phyloP scores from a whole-genome alignment of 2,113 vertebrate genomes.

The Pangasianodon hypophthalmus region DNA sequence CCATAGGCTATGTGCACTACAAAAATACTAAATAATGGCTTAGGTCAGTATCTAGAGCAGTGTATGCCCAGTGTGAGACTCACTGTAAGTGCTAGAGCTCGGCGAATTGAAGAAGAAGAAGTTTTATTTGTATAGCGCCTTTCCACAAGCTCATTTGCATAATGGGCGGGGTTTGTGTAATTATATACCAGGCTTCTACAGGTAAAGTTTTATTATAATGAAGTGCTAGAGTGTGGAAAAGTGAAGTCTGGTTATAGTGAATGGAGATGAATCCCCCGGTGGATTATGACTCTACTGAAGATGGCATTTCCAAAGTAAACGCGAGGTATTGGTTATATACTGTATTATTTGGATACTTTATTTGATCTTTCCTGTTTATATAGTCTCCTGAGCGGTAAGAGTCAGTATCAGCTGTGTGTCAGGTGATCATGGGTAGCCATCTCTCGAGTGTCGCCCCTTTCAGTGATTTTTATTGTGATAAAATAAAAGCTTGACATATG shows the following conservation, averaged over 20 bases:
- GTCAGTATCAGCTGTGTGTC: slow-evolving; percentile 31
- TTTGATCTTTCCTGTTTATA: background rate
- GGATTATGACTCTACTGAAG: background rate
- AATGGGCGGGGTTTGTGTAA: background rate
- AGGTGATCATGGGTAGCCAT: slow-evolving; percentile 16
- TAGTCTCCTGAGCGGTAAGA: background rate
- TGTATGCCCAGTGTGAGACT: background rate
- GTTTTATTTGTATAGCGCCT: no score
- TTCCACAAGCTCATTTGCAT: background rate
- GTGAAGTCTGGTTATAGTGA: background rate
- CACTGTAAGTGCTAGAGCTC: background rate
- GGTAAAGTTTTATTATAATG: background rate
- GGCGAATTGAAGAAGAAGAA: no score
- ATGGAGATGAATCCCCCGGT: background rate
- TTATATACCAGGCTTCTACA: background rate
- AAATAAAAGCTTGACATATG: background rate
- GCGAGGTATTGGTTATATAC: background rate
- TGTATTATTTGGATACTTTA: background rate
- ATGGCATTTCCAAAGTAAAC: background rate
- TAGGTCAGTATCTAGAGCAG: background rate
- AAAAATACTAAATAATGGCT: background rate
- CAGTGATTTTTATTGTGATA: background rate
- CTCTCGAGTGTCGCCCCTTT: background rate
- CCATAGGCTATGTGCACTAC: background rate
- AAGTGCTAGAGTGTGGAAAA: background rate